Evolutionary conservation across 2,113 vertebrate species (phyloP).

Genomic region (Gnathonemus longibarbis): DNA sequence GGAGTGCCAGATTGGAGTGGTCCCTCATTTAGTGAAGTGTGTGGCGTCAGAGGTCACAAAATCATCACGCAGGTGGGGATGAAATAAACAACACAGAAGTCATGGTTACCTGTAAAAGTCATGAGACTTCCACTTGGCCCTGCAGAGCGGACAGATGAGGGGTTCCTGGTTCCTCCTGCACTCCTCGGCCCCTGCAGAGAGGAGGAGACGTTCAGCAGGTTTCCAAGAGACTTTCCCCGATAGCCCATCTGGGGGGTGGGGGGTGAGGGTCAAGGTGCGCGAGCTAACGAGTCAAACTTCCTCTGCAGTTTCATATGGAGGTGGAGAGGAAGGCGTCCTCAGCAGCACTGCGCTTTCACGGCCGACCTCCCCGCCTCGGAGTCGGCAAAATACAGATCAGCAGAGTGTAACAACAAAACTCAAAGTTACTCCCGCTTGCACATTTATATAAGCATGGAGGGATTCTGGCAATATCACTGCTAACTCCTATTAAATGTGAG

Average conservation of each 20-base stretch:
- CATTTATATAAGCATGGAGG: not conserved
- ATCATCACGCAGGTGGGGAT: not conserved
- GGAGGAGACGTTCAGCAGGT: constrained; percentile 16
- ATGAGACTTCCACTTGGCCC: constrained; percentile 82
- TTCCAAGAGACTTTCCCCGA: not conserved
- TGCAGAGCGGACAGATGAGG: constrained; percentile 81
- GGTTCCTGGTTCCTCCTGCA: constrained; percentile 81
- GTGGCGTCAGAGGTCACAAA: not conserved
- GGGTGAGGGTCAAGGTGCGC: not conserved
- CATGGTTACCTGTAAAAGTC: constrained; percentile 75
- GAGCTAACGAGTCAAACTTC: not conserved
- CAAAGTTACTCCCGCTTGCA: not conserved
- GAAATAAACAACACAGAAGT: not conserved
- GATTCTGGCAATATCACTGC: not conserved
- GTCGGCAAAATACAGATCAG: not conserved
- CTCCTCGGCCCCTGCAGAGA: constrained; percentile 78
- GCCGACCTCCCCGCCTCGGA: not conserved
- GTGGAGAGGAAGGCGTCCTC: not conserved
- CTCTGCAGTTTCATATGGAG: not conserved
- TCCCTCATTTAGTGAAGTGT: not conserved
- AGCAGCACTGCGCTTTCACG: not conserved
- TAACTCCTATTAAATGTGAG: not conserved
- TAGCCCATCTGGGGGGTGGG: not conserved
- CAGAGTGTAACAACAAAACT: not conserved
- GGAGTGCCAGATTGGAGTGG: not conserved